Conservation (phyloP, 1,140 invertebrate genomes). For the Aporrectodea caliginosa region DNA sequence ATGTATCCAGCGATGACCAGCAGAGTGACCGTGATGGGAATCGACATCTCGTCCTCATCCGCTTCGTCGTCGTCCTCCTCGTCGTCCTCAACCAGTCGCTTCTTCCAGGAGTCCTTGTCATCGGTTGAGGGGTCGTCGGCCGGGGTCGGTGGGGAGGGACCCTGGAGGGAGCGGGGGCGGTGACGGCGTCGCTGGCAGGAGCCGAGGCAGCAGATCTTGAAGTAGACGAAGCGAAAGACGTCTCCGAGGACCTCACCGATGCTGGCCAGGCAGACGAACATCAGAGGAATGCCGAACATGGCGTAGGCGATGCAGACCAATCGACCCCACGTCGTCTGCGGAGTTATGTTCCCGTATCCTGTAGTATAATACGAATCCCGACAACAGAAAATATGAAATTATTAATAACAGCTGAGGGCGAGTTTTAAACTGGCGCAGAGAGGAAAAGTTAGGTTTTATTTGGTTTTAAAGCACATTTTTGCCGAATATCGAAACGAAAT, state of each 20-base stretch:
- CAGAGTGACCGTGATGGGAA: conserved; percentile 81
- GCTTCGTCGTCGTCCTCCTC: conserved; percentile 4
- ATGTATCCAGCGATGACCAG: conserved; percentile 85
- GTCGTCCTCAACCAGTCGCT: neutral
- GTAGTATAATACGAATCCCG: too few relatives aligned
- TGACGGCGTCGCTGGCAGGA: neutral
- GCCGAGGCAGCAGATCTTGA: conserved; percentile 66
- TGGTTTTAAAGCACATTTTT: too few relatives aligned
- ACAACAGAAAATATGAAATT: too few relatives aligned
- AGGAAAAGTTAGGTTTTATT: too few relatives aligned
- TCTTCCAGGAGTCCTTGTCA: neutral
- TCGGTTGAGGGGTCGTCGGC: neutral
- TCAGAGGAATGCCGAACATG: conserved; percentile 91
- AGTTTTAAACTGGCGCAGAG: too few relatives aligned
- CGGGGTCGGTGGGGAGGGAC: neutral
- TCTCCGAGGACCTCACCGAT: conserved; percentile 93
- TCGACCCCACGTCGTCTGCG: conserved; percentile 86
- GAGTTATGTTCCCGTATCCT: conserved; percentile 93
- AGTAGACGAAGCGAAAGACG: conserved; percentile 92
- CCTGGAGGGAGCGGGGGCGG: neutral
- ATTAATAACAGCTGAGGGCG: too few relatives aligned
- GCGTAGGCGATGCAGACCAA: conserved; percentile 90
- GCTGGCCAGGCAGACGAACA: conserved; percentile 84
- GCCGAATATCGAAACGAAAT: too few relatives aligned
- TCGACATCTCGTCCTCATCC: conserved; percentile 42